Base-by-base conservation (phyloP, 1,140 invertebrate genomes). In the Trichogramma pretiosum region DNA sequence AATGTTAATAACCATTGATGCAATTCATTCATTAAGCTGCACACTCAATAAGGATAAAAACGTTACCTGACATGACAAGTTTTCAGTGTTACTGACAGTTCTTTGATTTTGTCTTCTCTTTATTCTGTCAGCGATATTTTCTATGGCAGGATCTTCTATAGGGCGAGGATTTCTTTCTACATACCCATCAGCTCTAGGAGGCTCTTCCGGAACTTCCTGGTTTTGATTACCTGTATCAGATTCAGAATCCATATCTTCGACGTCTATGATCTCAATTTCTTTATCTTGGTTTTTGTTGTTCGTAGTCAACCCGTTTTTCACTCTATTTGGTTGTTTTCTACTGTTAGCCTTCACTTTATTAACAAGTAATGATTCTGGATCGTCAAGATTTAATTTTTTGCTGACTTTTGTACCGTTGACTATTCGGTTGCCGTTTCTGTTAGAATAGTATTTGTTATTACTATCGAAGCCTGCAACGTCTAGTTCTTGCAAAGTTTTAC, bases 61-160 rank as follows among this genome's bases (percentile, higher is more conserved):
- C n/a, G n/a, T n/a, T n/a, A n/a, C n/a, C n/a, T n/a, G n/a, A n/a
- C n/a, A n/a, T n/a, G n/a, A n/a, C n/a, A n/a, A n/a, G n/a, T 39
- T 50, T 34, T 53, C 48, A 1, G 39, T 40, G 39, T 48, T 43
- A 17, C 38, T 48, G 13, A 22, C 13, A 1, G 22, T 52, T 8
- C 21, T 52, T 1, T 11, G 48, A 5, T 52, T 59, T 57, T 71
- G 70, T 4, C 66, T 57, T 33, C 58, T 64, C 39, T 72, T 72
- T 43, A 70, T 71, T 34, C 65, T 59, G 28, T 71, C 68, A 8
- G 67, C 65, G 32, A 70, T 71, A 43, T 70, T 70, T 34, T 70
- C 68, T 1, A 66, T 46, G 1, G 60, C 54, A 9, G 51, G 14
- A 10, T 61, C 56, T 14, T 42, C 9, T 0, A 38, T 9, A 4